A percentile compares a stretch with the other conserved stretches of the same genome.
Conservation (phyloP, 2,888 invertebrate species). For the Xestoiulus laeticollis region DNA sequence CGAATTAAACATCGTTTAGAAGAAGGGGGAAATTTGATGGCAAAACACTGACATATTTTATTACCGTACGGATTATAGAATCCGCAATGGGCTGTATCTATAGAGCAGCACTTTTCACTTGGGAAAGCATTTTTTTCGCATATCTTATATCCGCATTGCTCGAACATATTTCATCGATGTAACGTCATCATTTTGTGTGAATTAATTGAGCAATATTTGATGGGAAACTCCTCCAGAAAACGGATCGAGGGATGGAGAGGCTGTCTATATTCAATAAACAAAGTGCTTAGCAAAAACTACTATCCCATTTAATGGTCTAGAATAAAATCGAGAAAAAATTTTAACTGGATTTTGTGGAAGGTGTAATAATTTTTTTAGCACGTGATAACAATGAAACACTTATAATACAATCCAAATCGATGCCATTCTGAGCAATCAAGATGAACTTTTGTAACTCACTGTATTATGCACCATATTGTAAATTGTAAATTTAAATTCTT, state of each 20-base stretch:
- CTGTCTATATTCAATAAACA: slow-evolving; percentile 4
- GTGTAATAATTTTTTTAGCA: too few relatives aligned
- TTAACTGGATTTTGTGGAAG: too few relatives aligned
- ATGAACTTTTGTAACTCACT: too few relatives aligned
- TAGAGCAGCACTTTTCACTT: background rate
- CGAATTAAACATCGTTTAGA: slow-evolving; percentile 37
- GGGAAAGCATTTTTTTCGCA: background rate
- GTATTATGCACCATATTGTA: too few relatives aligned
- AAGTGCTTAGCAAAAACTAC: background rate
- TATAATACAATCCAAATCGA: too few relatives aligned
- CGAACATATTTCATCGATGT: background rate
- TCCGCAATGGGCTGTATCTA: slow-evolving; percentile 23
- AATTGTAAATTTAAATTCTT: too few relatives aligned
- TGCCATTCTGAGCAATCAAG: too few relatives aligned
- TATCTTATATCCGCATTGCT: background rate
- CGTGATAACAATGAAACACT: too few relatives aligned
- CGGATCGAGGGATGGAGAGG: background rate
- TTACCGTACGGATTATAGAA: slow-evolving; percentile 2
- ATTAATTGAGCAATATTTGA: background rate
- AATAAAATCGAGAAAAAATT: too few relatives aligned
- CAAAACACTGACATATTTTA: slow-evolving; percentile 21
- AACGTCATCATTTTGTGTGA: background rate
- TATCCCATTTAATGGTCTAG: too few relatives aligned
- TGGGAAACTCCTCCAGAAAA: background rate
- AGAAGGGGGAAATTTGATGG: slow-evolving; percentile 2